phyloP scores from a whole-genome alignment of 2,113 vertebrate genomes.

The Tor tambroides region DNA sequence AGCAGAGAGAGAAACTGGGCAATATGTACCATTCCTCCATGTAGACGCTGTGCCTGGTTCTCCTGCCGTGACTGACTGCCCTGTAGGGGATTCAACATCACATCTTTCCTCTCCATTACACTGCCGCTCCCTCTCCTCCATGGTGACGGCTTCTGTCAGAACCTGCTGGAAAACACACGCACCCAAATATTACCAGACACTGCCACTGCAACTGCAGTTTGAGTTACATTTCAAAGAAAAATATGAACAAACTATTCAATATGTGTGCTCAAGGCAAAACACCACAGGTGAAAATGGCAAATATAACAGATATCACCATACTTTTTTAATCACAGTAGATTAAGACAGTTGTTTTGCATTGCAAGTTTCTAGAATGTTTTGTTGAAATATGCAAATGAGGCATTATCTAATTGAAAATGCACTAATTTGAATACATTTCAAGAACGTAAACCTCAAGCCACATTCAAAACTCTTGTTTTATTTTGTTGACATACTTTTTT shows the following conservation, averaged over 20 bases:
- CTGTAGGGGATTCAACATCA: conserved; percentile 42
- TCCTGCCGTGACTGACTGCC: background rate
- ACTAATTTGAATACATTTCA: no score
- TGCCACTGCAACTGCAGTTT: no score
- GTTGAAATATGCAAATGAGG: no score
- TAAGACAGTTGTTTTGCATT: no score
- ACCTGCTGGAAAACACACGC: conserved; percentile 35
- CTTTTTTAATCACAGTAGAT: background rate
- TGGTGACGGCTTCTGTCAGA: background rate
- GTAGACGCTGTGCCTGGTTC: background rate
- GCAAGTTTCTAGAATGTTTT: no score
- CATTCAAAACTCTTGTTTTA: no score
- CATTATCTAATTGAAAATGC: no score
- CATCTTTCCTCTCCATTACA: conserved; percentile 6
- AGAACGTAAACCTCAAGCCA: background rate
- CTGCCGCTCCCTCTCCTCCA: conserved; percentile 38
- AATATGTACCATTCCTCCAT: conserved; percentile 50
- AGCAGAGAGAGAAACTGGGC: background rate
- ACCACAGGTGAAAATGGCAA: background rate
- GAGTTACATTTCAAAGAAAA: background rate
- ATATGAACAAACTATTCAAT: background rate
- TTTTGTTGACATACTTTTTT: no score
- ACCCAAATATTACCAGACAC: background rate
- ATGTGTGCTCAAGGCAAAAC: background rate
- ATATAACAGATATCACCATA: background rate